phyloP scores from a whole-genome alignment of 2,888 invertebrate genomes.

The Oeneis ivallda region DNA sequence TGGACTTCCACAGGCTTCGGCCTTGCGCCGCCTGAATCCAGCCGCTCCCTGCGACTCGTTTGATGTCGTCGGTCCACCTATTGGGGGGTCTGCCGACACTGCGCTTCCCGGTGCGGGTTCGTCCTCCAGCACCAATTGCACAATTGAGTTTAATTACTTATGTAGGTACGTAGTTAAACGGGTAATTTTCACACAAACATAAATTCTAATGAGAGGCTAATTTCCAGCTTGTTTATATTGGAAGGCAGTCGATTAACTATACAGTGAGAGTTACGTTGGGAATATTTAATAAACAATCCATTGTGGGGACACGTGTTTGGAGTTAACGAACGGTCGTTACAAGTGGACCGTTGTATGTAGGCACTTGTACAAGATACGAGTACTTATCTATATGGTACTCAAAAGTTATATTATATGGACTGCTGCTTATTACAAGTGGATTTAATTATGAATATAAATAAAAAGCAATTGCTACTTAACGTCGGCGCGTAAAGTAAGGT shows the following conservation, averaged over 20 bases:
- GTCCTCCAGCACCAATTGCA: no score
- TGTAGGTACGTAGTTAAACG: background rate
- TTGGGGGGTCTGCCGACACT: no score
- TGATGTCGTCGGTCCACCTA: no score
- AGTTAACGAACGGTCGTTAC: constrained; percentile 25
- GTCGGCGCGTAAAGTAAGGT: no score
- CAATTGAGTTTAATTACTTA: no score
- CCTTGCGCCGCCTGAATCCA: no score
- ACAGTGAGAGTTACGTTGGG: constrained; percentile 11
- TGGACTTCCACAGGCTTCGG: no score
- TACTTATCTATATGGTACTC: background rate
- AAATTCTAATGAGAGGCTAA: background rate
- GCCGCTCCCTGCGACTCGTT: no score
- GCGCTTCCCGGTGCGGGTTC: no score
- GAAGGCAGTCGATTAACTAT: constrained; percentile 16
- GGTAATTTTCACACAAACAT: background rate
- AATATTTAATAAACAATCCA: constrained; percentile 32
- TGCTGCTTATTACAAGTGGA: background rate
- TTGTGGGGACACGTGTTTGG: constrained; percentile 33
- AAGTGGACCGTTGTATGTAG: constrained; percentile 17
- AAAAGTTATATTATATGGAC: no score
- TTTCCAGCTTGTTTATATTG: constrained; percentile 16
- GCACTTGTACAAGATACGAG: background rate
- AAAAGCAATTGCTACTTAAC: background rate
- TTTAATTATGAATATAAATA: background rate